phyloP scores from a whole-genome alignment of 1,140 invertebrate genomes.

The Drosophila ogumai region DNA sequence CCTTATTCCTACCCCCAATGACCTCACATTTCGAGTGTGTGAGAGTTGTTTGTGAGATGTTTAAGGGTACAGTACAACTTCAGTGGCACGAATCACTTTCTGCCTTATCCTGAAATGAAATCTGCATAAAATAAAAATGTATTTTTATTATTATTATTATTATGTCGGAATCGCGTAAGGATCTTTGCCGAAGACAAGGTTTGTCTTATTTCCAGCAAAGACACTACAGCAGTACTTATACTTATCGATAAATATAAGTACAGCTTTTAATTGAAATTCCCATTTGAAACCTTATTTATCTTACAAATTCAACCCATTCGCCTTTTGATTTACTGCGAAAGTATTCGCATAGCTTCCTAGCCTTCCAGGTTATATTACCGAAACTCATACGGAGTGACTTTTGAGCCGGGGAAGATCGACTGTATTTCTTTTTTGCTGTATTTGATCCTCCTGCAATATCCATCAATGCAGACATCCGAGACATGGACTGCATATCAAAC shows the following conservation, averaged over 20 bases:
- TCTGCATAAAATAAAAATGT: background rate
- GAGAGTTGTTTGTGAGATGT: conserved; percentile 31
- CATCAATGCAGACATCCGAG: conserved; percentile 64
- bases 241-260: background rate
- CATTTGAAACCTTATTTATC: background rate
- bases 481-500: conserved; percentile 72
- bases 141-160: too few relatives aligned
- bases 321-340: background rate
- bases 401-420: background rate
- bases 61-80: conserved; percentile 14
- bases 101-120: background rate
- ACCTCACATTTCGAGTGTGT: conserved; percentile 29
- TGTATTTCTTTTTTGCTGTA: conserved; percentile 12
- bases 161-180: background rate
- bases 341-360: background rate
- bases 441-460: conserved; percentile 43
- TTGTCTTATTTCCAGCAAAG: background rate
- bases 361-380: background rate
- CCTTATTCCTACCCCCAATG: conserved; percentile 14
- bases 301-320: background rate
- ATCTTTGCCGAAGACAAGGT: background rate
- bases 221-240: background rate
- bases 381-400: background rate
- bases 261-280: background rate
- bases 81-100: background rate